Conservation (phyloP, 2,888 invertebrate species). For the Acleris literana region DNA sequence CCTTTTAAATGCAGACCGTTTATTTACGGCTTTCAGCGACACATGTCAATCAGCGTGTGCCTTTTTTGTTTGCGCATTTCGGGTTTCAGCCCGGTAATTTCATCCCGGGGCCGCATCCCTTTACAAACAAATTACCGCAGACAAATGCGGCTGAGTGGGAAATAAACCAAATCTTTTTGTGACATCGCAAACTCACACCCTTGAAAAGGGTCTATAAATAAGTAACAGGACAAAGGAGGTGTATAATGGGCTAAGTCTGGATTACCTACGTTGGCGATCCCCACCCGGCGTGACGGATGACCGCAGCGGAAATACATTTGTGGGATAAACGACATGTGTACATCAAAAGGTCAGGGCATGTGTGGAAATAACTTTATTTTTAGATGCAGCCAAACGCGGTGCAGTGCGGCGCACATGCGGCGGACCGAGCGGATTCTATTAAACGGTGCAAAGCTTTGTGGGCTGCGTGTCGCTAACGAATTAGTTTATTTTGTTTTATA, state of each 20-base stretch:
- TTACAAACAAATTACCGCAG: conserved; percentile 14
- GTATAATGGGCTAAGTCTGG: conserved; percentile 26
- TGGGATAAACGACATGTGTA: conserved; percentile 44
- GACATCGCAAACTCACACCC: conserved; percentile 9
- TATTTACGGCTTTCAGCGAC: neutral
- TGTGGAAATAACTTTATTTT: conserved; percentile 55
- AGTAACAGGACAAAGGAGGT: conserved; percentile 36
- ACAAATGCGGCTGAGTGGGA: conserved; percentile 2
- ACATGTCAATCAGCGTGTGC: conserved; percentile 2
- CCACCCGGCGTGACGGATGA: conserved; percentile 56
- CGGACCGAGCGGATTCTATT: neutral
- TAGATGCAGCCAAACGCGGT: conserved; percentile 40
- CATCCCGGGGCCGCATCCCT: neutral
- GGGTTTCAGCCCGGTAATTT: neutral
- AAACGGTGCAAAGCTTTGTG: neutral
- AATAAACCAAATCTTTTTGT: conserved; percentile 22
- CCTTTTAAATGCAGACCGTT: neutral
- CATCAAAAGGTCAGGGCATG: conserved; percentile 59
- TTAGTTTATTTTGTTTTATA: neutral
- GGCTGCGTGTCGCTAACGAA: neutral
- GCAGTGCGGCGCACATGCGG: conserved; percentile 3
- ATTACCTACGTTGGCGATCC: conserved; percentile 43
- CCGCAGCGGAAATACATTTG: conserved; percentile 59
- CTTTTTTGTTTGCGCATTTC: neutral
- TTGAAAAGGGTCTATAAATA: conserved; percentile 41